Evolutionary conservation across 2,113 vertebrate genomes (phyloP), one percentile per base, ranked within the genome.

Genomic region (Megaceryle maxima): DNA sequence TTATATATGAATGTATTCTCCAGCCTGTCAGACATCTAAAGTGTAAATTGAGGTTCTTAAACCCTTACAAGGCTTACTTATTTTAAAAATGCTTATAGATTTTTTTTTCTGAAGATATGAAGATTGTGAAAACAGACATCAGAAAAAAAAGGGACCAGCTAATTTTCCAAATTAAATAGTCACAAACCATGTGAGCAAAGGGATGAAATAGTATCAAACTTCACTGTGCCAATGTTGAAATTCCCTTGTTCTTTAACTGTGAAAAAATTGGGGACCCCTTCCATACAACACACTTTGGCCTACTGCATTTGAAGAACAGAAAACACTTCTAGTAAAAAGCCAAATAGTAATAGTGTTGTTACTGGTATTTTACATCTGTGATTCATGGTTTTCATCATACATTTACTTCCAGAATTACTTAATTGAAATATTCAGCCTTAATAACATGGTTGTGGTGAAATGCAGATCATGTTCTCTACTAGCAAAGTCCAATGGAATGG

Each of bases 331-430:
- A 15, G 8, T 5, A 87, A 67, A 88, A 67, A 24, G 29, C 13
- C 29, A 60, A 74, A 66, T 19, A 53, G 33, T 16, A 28, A 10
- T 3, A 86, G 22, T 11, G 9, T 4, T 17, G 9, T 31, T 48
- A 41, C 0, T 29, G 25, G 16, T 57, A 59, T 67, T 80, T 81
- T 43, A 41, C 66, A 50, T 48, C 21, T n/a, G 21, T 11, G 28
- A 16, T 1, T 2, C 0, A 0, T 25, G 8, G 5, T 87, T 79
- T 74, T 53, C 9, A n/a, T 12, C 10, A 26, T 5, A 7, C 13
- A 39, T 70, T 84, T 70, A 31, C 5, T 50, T 93, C 46, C 16
- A 72, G 29, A 70, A 57, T 22, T 25, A 12, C 22, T 46, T 35
- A 13, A 53, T 9, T 79, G 41, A 50, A 53, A 55, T 31, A 46